A percentile compares a stretch with the other conserved stretches of the same genome.
Conservation (phyloP, 2,113 vertebrate species). For the Pygoscelis antarcticus region DNA sequence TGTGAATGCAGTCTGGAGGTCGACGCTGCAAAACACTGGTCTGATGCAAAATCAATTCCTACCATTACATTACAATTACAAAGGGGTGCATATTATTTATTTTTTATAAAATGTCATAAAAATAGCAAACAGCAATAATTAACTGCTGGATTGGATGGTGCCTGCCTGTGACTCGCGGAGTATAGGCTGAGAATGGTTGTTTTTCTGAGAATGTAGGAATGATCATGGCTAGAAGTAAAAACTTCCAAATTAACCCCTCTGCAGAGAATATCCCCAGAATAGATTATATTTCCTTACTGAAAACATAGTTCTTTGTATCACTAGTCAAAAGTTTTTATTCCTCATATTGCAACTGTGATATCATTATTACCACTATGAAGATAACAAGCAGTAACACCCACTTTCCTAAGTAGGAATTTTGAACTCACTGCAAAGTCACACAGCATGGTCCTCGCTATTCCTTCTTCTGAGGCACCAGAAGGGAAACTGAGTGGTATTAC, state of each 20-base stretch:
- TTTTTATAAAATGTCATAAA: background rate
- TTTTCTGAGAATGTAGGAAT: background rate
- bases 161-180: background rate
- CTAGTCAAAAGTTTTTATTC: background rate
- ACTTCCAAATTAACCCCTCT: background rate
- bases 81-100: rapidly evolving
- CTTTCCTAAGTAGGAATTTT: background rate
- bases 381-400: background rate
- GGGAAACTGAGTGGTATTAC: background rate
- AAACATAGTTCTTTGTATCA: background rate
- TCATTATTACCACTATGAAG: background rate
- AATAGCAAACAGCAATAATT: background rate
- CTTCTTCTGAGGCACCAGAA: background rate
- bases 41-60: background rate
- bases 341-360: background rate
- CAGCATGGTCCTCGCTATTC: background rate
- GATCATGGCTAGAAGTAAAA: background rate
- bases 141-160: background rate
- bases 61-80: background rate
- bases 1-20: background rate
- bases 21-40: background rate
- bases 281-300: background rate
- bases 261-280: background rate
- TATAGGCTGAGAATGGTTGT: background rate
- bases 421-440: background rate